A percentile compares a stretch with the other conserved stretches of the same genome.
These are phyloP conservation scores for Eurois occulta DNA, from an alignment of 2,888 invertebrate species.

Conservation along the genomic window DNA sequence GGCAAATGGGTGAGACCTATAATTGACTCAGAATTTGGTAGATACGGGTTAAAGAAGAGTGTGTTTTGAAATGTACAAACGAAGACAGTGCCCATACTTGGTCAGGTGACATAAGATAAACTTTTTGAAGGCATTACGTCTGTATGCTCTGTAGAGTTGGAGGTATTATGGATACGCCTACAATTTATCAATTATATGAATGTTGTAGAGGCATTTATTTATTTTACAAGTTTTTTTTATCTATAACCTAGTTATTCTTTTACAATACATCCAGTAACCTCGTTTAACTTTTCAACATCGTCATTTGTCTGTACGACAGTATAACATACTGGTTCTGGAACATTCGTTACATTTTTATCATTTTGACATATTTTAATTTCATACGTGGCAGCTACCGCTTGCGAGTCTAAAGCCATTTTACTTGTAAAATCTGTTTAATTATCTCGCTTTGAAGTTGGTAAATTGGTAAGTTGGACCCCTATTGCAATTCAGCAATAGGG, in stretches of 20 bases:
- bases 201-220: slow-evolving; percentile 5
- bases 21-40: not conserved
- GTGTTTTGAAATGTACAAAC: not conserved
- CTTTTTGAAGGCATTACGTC: not conserved
- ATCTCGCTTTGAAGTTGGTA: slow-evolving; percentile 74
- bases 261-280: not conserved
- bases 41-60: not conserved
- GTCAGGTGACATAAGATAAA: not conserved
- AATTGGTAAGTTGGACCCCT: too few relatives aligned
- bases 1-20: not conserved
- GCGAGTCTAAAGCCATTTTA: slow-evolving; percentile 40
- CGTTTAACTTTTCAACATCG: not conserved
- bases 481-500: too few relatives aligned
- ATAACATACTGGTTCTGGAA: slow-evolving; percentile 2
- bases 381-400: not conserved
- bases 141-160: not conserved
- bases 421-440: slow-evolving; percentile 64
- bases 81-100: not conserved
- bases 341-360: not conserved
- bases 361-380: slow-evolving; percentile 4
- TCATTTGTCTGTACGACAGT: not conserved
- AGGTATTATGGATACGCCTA: not conserved
- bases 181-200: too few relatives aligned
- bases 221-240: not conserved
- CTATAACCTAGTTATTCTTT: slow-evolving; percentile 6